Conservation (phyloP, 2,113 vertebrate genomes). For the Empidonax traillii region DNA sequence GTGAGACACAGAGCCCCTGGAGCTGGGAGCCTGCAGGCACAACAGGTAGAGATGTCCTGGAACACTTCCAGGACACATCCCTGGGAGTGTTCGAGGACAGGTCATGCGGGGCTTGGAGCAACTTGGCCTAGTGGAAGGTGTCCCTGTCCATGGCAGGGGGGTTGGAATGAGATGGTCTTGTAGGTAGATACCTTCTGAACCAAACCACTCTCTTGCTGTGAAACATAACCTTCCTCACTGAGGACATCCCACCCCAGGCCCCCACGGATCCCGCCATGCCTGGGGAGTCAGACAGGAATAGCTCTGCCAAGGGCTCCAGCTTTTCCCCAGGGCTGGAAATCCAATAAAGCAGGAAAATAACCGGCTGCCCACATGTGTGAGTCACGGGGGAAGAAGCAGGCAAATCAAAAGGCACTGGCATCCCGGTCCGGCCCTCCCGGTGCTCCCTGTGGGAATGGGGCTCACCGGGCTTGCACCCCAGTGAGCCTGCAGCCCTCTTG, state of each 20-base stretch:
- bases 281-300: not conserved
- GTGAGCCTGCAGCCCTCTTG: rapidly evolving
- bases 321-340: not conserved
- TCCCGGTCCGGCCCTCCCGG: not conserved
- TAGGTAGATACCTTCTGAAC: not conserved
- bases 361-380: not conserved
- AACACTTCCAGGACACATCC: not conserved
- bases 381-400: not conserved
- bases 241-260: not conserved
- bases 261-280: not conserved
- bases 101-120: not conserved
- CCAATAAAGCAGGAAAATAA: constrained; percentile 1
- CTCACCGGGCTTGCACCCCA: not conserved
- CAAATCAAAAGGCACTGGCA: not conserved
- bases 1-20: not conserved
- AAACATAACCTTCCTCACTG: not conserved
- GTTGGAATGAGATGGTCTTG: not conserved
- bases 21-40: not conserved
- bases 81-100: not conserved
- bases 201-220: not conserved
- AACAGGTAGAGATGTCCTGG: not conserved
- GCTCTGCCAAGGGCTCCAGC: not conserved
- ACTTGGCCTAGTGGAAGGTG: not conserved
- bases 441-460: not conserved
- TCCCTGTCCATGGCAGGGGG: not conserved